Evolutionary conservation across 1,140 invertebrate species (phyloP).

Genomic region (Lethocerus indicus): DNA sequence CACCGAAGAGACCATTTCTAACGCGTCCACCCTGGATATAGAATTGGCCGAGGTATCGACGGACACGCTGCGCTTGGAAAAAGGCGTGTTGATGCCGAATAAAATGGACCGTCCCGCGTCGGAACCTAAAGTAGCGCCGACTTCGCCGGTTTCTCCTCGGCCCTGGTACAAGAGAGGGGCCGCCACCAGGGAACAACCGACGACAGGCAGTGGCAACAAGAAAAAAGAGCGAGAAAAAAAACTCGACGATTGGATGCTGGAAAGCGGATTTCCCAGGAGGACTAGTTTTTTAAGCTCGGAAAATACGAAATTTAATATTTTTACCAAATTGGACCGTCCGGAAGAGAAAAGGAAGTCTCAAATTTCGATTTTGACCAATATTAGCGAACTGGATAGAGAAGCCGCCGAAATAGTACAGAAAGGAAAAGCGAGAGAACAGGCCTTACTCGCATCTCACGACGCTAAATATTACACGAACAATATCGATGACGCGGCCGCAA

Average conservation of each 20-base stretch:
- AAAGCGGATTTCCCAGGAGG: slow-evolving; percentile 18
- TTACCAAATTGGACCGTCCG: slow-evolving; percentile 20
- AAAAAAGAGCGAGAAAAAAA: slow-evolving; percentile 19
- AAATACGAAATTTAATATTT: slow-evolving; percentile 20
- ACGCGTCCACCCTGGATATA: slow-evolving; percentile 7
- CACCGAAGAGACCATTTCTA: slow-evolving; percentile 5
- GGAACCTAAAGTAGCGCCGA: slow-evolving; percentile 14
- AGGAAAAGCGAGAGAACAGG: slow-evolving; percentile 27
- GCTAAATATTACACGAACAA: slow-evolving; percentile 21
- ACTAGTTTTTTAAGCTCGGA: slow-evolving; percentile 13
- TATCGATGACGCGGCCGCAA: slow-evolving; percentile 22
- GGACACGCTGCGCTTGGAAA: slow-evolving; percentile 29
- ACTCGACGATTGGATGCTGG: slow-evolving; percentile 19
- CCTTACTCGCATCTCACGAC: slow-evolving; percentile 22
- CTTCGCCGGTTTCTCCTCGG: slow-evolving; percentile 30
- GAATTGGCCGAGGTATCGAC: slow-evolving; percentile 19
- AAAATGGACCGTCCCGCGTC: slow-evolving; percentile 15
- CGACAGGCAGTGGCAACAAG: slow-evolving; percentile 9
- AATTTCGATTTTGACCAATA: slow-evolving; percentile 51
- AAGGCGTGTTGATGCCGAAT: slow-evolving; percentile 25
- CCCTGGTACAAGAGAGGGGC: slow-evolving; percentile 45
- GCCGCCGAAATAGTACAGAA: slow-evolving; percentile 52
- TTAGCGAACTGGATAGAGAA: slow-evolving; percentile 62
- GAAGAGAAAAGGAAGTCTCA: slow-evolving; percentile 37
- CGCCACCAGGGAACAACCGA: slow-evolving; percentile 6